phyloP scores from a whole-genome alignment of 1,140 invertebrate species.

The Magallana ariakensis region DNA sequence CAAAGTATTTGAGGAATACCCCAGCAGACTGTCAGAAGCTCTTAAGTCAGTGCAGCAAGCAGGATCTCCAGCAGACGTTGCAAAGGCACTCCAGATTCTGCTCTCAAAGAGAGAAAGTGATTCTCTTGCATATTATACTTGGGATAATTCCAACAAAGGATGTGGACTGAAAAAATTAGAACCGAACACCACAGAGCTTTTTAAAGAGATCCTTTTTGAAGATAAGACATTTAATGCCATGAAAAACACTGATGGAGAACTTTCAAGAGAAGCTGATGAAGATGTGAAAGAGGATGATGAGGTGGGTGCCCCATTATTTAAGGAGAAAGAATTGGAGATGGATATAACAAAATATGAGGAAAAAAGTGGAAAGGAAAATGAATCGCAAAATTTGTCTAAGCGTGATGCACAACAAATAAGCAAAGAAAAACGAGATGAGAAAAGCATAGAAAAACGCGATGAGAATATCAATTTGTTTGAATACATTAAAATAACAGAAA shows the following conservation, averaged over 20 bases:
- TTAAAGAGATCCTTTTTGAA: background rate
- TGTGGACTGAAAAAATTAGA: slow-evolving; percentile 20
- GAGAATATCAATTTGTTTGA: slow-evolving; percentile 35
- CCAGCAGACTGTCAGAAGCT: slow-evolving; percentile 41
- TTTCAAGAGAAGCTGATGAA: background rate
- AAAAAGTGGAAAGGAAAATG: slow-evolving; percentile 46
- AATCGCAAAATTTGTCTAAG: slow-evolving; percentile 40
- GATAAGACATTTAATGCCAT: background rate
- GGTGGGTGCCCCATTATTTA: background rate
- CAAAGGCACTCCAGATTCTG: slow-evolving; percentile 48
- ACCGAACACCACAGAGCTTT: background rate
- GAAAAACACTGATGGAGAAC: slow-evolving; percentile 3
- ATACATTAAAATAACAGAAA: slow-evolving; percentile 22
- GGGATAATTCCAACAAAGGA: slow-evolving; percentile 35
- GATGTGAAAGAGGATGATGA: slow-evolving; percentile 47
- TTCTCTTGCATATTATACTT: slow-evolving; percentile 53
- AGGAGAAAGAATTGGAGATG: slow-evolving; percentile 56
- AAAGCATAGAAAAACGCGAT: no score
- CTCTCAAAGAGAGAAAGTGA: slow-evolving; percentile 55
- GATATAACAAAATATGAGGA: slow-evolving; percentile 51
- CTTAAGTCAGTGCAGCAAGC: slow-evolving; percentile 52
- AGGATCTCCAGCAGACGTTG: slow-evolving; percentile 59
- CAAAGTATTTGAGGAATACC: slow-evolving; percentile 39
- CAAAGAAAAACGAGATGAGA: background rate
- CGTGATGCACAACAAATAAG: slow-evolving; percentile 36